Base-by-base conservation (phyloP, 2,888 invertebrate species). In the Muschampia plurimacula region DNA sequence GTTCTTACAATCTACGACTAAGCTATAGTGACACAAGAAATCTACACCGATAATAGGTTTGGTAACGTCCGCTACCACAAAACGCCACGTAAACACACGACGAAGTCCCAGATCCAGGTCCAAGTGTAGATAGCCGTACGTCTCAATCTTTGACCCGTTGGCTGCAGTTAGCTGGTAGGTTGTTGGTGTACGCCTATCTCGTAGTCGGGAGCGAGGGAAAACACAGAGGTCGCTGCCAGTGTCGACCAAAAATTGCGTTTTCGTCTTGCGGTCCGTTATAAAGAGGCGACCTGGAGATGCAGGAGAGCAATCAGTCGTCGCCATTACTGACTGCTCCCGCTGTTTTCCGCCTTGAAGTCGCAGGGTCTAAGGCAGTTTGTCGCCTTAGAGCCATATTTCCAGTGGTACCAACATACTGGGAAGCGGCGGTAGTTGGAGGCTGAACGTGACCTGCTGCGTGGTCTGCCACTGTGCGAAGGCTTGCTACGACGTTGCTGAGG, bases 81-180 rank as follows among this genome's bases (percentile, higher is more conserved):
- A 57, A 22, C 57, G 57, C 57, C 57, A 57, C 10, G 57, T 10
- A 28, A 12, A 57, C 2, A 28, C 28, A 4, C 57, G 57, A 12
- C 57, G 28, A 10, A 57, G 57, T 12, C 57, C 57, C 4, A 57
- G 6, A 28, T 57, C 57, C 3, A 57, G 57, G 10, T 57, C 13
- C 3, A 57, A 32, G 12, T 57, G 28, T 1, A 13, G 12, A 4
- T 57, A 57, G 10, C 57, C 57, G 7, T 57, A 57, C 12, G 81
- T 81, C 1, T 72, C 55, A 0, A 82, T 82, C 0, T 36, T 5
- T 0, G 76, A 67, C 3, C 81, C 81, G 63, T 82, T 82, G 0
- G 81, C 82, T 0, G 82, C 82, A 44, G 44, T 68, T 2, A 86
- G 72, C 57, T 77, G 74, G 69, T 82, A 86, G 7, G 70, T 57